These are phyloP conservation scores for Hyperopisus bebe DNA, from an alignment of 2,113 vertebrate species.

Conservation along the genomic window DNA sequence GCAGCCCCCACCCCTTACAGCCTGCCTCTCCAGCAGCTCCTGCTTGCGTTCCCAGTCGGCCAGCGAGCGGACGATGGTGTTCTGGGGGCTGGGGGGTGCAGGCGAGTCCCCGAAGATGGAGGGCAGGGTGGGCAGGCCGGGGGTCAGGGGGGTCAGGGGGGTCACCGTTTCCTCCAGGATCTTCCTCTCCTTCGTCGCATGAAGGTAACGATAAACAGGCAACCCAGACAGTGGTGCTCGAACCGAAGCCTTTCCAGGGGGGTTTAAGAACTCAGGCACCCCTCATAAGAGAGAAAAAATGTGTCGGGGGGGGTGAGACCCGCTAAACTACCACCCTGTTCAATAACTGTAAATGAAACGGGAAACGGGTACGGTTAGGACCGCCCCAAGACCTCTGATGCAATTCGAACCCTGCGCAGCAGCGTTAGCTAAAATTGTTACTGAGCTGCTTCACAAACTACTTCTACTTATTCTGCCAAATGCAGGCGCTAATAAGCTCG, in stretches of 20 bases:
- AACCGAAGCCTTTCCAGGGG: background rate
- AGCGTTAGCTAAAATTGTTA: background rate
- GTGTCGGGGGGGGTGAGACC: no score
- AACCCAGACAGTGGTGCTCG: background rate
- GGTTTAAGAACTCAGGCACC: background rate
- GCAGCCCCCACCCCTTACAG: constrained; percentile 12
- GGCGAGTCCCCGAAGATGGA: constrained; percentile 56
- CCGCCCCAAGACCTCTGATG: background rate
- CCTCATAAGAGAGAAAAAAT: no score
- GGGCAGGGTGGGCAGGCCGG: constrained; percentile 37
- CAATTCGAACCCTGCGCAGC: background rate
- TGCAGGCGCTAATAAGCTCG: background rate
- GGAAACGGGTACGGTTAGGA: background rate
- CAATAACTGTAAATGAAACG: no score
- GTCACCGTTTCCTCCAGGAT: constrained; percentile 90
- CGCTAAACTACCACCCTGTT: background rate
- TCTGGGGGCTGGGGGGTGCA: constrained; percentile 29
- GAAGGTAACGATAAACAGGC: background rate
- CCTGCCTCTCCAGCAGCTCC: constrained; percentile 33
- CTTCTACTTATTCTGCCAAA: no score
- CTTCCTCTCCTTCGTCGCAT: constrained; percentile 69
- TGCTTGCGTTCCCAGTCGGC: constrained; percentile 39
- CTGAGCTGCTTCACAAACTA: background rate
- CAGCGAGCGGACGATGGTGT: constrained; percentile 30
- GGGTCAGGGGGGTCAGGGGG: constrained; percentile 71